Evolutionary conservation across 2,113 vertebrate species (phyloP).

Genomic region (Poeciliopsis prolifica): DNA sequence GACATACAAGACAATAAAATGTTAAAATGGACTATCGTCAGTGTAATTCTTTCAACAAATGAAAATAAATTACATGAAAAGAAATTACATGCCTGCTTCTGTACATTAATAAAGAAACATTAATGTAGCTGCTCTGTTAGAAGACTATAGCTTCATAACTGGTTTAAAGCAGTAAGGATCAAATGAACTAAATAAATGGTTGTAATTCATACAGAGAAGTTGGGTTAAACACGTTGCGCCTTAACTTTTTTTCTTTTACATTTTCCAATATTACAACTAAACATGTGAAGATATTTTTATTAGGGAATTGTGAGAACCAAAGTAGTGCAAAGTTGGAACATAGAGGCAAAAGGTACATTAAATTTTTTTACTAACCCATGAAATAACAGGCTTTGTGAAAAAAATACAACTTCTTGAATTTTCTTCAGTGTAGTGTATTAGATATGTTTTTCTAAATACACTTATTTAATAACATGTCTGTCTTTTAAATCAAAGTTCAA

Average conservation of each 20-base stretch:
- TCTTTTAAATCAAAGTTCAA: too few species aligned
- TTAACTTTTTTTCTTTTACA: neutral
- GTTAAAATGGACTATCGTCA: too few species aligned
- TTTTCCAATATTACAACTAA: neutral
- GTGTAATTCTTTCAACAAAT: too few species aligned
- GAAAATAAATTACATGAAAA: too few species aligned
- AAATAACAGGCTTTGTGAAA: too few species aligned
- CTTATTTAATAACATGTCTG: neutral
- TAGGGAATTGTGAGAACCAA: neutral
- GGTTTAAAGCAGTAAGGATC: neutral
- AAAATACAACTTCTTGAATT: neutral
- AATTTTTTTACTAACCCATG: neutral
- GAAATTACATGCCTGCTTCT: too few species aligned
- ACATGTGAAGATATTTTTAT: neutral
- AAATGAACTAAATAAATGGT: neutral
- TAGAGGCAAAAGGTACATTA: neutral
- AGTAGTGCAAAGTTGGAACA: neutral
- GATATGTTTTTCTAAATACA: neutral
- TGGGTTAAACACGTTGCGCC: too few species aligned
- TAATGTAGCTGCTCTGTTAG: neutral
- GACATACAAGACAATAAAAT: too few species aligned
- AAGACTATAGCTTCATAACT: too few species aligned
- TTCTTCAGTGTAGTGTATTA: neutral
- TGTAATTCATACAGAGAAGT: too few species aligned
- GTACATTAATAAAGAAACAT: too few species aligned